phyloP scores from a whole-genome alignment of 2,888 invertebrate genomes.

The Melanchra persicariae region DNA sequence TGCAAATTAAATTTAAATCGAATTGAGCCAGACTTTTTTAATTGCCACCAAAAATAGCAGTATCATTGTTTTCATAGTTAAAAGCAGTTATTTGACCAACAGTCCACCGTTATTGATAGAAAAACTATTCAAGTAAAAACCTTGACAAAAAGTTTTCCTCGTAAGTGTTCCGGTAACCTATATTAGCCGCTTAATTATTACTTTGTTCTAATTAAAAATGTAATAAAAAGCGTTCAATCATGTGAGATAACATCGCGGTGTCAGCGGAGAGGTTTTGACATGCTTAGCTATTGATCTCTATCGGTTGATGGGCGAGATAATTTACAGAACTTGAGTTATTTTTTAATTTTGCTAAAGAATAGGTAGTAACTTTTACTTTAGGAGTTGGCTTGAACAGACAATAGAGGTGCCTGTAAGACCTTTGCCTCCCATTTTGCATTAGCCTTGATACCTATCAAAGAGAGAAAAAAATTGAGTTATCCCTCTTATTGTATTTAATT shows the following conservation, averaged over 20 bases:
- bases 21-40: neutral
- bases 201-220: slow-evolving; percentile 76
- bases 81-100: slow-evolving; percentile 33
- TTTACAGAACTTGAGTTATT: slow-evolving; percentile 35
- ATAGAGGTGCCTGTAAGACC: too few species aligned
- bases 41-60: slow-evolving; percentile 24
- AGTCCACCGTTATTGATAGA: slow-evolving; percentile 25
- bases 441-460: too few species aligned
- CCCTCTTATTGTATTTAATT: too few species aligned
- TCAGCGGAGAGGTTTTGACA: slow-evolving; percentile 73
- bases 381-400: too few species aligned
- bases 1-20: slow-evolving; percentile 19
- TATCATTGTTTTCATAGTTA: slow-evolving; percentile 51
- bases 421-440: too few species aligned
- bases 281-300: slow-evolving; percentile 68
- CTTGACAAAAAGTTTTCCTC: slow-evolving; percentile 39
- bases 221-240: slow-evolving; percentile 81
- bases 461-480: too few species aligned
- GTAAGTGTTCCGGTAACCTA: slow-evolving; percentile 63
- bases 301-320: slow-evolving; percentile 67
- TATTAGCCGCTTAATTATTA: slow-evolving; percentile 70
- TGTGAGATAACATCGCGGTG: slow-evolving; percentile 78
- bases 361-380: neutral
- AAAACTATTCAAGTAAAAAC: slow-evolving; percentile 41
- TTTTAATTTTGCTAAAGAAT: neutral